A percentile compares a stretch with the other conserved stretches of the same genome.
These are phyloP conservation scores for Enteromius anoplus DNA, from an alignment of 2,797 vertebrate genomes.

Conservation along the genomic window DNA sequence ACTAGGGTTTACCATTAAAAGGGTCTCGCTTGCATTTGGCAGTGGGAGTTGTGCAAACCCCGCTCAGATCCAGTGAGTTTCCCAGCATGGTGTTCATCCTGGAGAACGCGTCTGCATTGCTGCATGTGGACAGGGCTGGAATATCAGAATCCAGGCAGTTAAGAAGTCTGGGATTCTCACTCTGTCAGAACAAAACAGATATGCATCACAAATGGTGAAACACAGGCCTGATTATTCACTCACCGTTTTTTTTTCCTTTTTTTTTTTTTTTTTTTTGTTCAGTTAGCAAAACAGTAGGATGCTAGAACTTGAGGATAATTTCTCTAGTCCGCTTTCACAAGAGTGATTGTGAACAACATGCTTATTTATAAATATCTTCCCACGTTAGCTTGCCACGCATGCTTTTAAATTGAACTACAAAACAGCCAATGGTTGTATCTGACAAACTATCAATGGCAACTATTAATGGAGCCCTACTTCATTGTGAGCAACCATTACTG, in stretches of 20 bases:
- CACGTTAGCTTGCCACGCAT: not conserved
- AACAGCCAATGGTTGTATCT: not conserved
- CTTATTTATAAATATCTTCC: too few species aligned
- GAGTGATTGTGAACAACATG: not conserved
- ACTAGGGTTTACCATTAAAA: constrained; percentile 74
- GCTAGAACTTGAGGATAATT: fast-evolving
- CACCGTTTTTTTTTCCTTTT: too few species aligned
- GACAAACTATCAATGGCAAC: not conserved
- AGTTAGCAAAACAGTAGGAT: not conserved
- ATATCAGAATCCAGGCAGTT: constrained; percentile 86
- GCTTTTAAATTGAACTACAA: not conserved
- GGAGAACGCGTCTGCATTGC: constrained; percentile 94
- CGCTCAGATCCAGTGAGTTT: constrained; percentile 92
- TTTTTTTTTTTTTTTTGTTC: not conserved
- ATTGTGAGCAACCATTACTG: not conserved
- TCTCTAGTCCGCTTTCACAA: too few species aligned
- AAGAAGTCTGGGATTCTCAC: constrained; percentile 78
- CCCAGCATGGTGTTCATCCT: constrained; percentile 97
- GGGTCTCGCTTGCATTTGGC: constrained; percentile 82
- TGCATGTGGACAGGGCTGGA: constrained; percentile 92
- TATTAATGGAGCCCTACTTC: not conserved
- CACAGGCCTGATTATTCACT: not conserved
- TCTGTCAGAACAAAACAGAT: constrained; percentile 61
- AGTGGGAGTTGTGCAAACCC: constrained; percentile 92
- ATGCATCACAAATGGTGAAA: not conserved